These are phyloP conservation scores for Drosophila meridiana DNA, from an alignment of 2,888 invertebrate species.

Conservation along the genomic window DNA sequence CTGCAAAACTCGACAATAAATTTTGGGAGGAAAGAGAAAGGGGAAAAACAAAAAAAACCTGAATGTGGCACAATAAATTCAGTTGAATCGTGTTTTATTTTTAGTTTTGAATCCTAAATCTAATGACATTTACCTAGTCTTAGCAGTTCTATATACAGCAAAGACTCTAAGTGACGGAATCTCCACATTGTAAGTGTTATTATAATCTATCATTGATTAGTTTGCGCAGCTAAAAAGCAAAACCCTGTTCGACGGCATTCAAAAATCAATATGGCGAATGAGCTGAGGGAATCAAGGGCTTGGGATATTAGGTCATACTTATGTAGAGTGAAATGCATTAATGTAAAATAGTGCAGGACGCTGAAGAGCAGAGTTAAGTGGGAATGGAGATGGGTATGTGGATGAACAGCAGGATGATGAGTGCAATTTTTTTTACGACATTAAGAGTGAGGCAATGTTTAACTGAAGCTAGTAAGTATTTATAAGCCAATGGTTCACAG, in stretches of 20 bases:
- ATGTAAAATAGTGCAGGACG: neutral
- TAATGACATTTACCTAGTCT: neutral
- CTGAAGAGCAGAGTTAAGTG: neutral
- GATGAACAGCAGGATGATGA: neutral
- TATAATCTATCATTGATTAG: neutral
- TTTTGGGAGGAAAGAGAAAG: neutral
- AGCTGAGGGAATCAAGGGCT: neutral
- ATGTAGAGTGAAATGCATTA: neutral
- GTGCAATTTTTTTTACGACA: no score
- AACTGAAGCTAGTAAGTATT: no score
- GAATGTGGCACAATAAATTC: neutral
- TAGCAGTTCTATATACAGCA: neutral
- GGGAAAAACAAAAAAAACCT: neutral
- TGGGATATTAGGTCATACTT: neutral
- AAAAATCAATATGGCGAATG: neutral
- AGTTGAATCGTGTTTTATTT: neutral
- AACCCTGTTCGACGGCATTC: neutral
- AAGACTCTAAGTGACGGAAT: neutral
- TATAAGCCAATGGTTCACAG: no score
- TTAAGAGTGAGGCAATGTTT: no score
- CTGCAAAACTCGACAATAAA: conserved; percentile 6
- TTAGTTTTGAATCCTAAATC: neutral
- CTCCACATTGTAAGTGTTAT: neutral
- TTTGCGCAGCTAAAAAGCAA: neutral
- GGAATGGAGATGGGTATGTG: neutral